Evolutionary conservation across 2,888 invertebrate genomes (phyloP), one percentile per base, ranked within the genome.

Genomic region (Linnaemya tessellans): DNA sequence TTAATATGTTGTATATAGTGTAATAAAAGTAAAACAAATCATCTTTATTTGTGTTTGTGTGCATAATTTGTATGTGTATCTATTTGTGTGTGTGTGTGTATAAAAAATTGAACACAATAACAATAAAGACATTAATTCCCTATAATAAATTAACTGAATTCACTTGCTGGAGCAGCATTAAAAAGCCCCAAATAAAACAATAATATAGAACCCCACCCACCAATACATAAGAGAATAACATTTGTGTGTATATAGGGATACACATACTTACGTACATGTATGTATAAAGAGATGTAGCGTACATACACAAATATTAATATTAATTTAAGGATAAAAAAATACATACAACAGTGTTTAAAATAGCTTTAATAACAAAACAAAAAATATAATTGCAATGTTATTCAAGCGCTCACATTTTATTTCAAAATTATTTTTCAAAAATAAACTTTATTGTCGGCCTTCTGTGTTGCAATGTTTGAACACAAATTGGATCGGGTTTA

Each of bases 111-210:
- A 86, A 84, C 88, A 88, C 87, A 89, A 88, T 88, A 89, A 89
- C 88, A 90, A 90, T 90, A 89, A 90, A 89, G 89, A 88, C 90
- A 89, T 90, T 91, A 90, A 90, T 90, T 88, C 90, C 87, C 87
- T 89, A 91, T 91, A 91, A 91, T 91, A 91, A 91, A 91, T 91
- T 91, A 91, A 90, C 90, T 89, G 90, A 91, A 91, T 91, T 91
- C 91, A 90, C 89, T 91, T 90, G 73, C 67, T 51, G 15, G 81
- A 84, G 77, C 64, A 79, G 58, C 79, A 87, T 80, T 82, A 79
- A 82, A 77, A 81, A 79, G 30, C 49, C 64, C 64, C 74, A 70
- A 70, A 78, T 22, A 70, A 71, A 62, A 70, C 35, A 62, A 65
- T 38, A 51, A 56, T 30, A 20, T 22, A 60, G 74, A 80, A 73